These are phyloP conservation scores for Melanchra persicariae DNA, from an alignment of 2,888 invertebrate species.

Conservation along the genomic window DNA sequence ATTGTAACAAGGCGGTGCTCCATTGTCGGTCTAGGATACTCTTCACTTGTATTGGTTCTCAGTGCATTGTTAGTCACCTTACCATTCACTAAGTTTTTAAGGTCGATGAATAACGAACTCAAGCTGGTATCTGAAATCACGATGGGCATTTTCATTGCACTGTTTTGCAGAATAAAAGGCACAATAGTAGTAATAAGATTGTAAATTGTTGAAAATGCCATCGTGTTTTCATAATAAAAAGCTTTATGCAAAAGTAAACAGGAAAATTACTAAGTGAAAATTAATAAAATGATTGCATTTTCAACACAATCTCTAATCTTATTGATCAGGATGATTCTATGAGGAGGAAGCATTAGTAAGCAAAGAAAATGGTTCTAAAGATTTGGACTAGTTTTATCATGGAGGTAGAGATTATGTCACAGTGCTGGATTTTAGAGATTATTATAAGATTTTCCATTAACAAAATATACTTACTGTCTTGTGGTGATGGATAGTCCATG, in stretches of 20 bases:
- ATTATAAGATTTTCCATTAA: constrained; percentile 23
- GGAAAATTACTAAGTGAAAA: constrained; percentile 79
- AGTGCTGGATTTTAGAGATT: constrained; percentile 56
- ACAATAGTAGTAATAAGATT: constrained; percentile 69
- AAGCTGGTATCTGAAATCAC: constrained; percentile 90
- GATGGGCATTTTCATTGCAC: constrained; percentile 89
- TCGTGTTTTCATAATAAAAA: constrained; percentile 88
- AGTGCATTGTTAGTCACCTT: constrained; percentile 83
- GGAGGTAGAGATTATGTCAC: constrained; percentile 34
- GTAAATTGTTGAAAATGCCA: constrained; percentile 90
- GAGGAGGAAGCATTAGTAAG: constrained; percentile 74
- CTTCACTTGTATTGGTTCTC: constrained; percentile 80
- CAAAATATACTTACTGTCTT: constrained; percentile 85
- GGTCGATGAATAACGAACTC: constrained; percentile 88
- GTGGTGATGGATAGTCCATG: constrained; percentile 84
- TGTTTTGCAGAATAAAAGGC: constrained; percentile 65
- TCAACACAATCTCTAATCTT: constrained; percentile 87
- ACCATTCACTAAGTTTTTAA: constrained; percentile 89
- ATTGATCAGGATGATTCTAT: constrained; percentile 65
- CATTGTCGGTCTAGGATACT: constrained; percentile 77
- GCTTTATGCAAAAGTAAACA: constrained; percentile 84
- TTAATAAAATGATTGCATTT: constrained; percentile 88
- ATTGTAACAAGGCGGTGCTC: constrained; percentile 88
- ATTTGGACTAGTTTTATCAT: constrained; percentile 15
- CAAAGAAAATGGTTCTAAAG: constrained; percentile 61